Base-by-base conservation (phyloP, 2,888 invertebrate genomes). In the Yponomeuta malinellus region DNA sequence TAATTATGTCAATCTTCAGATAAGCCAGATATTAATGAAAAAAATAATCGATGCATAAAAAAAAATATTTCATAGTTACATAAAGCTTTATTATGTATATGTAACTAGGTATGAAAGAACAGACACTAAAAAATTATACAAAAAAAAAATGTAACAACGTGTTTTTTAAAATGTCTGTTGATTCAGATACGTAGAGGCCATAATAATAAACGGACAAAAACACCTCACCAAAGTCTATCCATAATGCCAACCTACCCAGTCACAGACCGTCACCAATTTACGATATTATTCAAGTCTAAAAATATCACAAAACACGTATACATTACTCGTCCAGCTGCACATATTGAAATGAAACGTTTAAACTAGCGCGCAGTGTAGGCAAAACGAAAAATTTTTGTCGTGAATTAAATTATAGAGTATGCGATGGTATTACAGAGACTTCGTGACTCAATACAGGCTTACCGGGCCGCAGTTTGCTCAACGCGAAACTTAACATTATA, bases 371-470 rank as follows among this genome's bases (percentile, higher is more conserved):
- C 52, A 59, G 15, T 59, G 52, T 59, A 59, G 52, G 12, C 52
- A 15, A 59, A 59, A 15, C 15, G 52, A 15, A 15, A 52, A 15
- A 15, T 1, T 3, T 3, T 15, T 3, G 15, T 15, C 52, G 52
- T 15, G 52, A 59, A 59, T 59, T 12, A 59, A 59, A 59, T 59
- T 15, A 59, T 59, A 59, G 52, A 59, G 52, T 15, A 15, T 59
- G 52, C 52, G 15, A 59, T 59, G 12, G 52, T 15, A 59, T 12
- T 59, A 59, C 52, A 15, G 52, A 15, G 52, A 15, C 52, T 59
- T 59, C 52, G 52, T 59, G 52, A 59, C 52, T 59, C 52, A 59
- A 59, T 59, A 59, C 52, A 59, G 12, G 52, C 52, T 59, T 59
- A 59, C 52, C 52, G 52, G 52, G 52, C 52, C 52, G 52, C 52